Evolutionary conservation across 92 coral and sea anemone species (phyloP), one percentile per base, ranked within the genome.

Genomic region (Bergia puertoricense): DNA sequence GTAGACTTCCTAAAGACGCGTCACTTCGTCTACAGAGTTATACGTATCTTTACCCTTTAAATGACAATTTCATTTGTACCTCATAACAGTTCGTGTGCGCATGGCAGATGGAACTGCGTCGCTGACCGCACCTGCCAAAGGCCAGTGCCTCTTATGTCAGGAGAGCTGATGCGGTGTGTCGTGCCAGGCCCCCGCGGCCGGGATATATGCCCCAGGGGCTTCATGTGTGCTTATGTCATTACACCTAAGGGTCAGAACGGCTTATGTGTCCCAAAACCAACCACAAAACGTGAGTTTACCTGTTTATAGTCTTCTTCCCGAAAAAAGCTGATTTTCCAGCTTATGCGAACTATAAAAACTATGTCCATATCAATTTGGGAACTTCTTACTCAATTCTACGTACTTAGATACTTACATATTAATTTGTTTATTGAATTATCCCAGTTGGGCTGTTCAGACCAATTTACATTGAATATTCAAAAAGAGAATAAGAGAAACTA

Each of bases 41-140:
- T 15, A 15, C 1, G 10, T 51, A 0, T 51, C 14, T 51, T 8
- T 46, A 46, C 50, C 50, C 50, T 46, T 5, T 5, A 46, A 46
- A 8, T 46, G 8, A 46, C 8, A 46, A 2, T 16, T 80, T 15
- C 6, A n/a, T 51, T 54, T 36, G 4, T 82, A 23, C 36, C 76
- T 30, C 56, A 76, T 3, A 48, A 41, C 85, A 89, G 91, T 65
- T 89, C 88, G 23, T 89, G 91, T 74, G 88, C 88, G 83, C 88
- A 89, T 89, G 91, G 91, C 39, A 80, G 73, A 36, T 89, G 91
- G 91, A 82, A 45, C 0, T 89, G 91, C 74, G 39, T 62, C 38
- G 83, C 85, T 54, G 93, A 88, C 69, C 38, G 56, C 38, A 48
- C 76, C 7, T 91, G 93, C 80, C 86, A 79, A 41, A 80, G 41